These are phyloP conservation scores for Idris sp. DNA, from an alignment of 1,140 invertebrate genomes.

Conservation along the genomic window DNA sequence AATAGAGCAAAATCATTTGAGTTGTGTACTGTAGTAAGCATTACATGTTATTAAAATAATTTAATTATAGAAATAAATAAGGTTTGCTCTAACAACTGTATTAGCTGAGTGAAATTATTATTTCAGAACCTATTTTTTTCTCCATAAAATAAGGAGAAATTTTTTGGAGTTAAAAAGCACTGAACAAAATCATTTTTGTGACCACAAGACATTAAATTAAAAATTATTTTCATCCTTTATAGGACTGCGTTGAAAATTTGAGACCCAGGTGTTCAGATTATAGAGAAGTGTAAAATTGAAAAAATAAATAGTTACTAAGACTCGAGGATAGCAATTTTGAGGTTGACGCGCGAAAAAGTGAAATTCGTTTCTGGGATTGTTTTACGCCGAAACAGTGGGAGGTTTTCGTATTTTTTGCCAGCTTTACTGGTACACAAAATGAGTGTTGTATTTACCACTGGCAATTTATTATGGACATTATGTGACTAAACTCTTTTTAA, in stretches of 20 bases:
- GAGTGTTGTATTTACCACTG: conserved; percentile 15
- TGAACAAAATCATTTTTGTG: conserved; percentile 10
- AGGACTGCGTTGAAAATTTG: conserved; percentile 13
- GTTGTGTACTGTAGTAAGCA: conserved; percentile 17
- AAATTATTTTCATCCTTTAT: conserved; percentile 8
- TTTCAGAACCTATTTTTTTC: too few relatives aligned
- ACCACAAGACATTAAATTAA: conserved; percentile 19
- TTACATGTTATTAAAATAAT: conserved; percentile 43
- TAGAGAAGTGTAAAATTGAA: conserved; percentile 10
- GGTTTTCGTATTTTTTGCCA: conserved; percentile 7
- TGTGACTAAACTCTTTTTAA: conserved; percentile 14
- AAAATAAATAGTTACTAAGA: conserved; percentile 34
- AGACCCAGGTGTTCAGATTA: conserved; percentile 46
- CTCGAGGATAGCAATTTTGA: conserved; percentile 34
- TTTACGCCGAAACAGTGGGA: conserved; percentile 23
- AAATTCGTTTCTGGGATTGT: conserved; percentile 27
- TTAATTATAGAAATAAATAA: conserved; percentile 31
- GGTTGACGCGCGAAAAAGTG: conserved; percentile 25
- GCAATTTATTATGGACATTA: conserved; percentile 24
- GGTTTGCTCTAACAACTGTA: too few relatives aligned
- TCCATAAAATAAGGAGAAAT: too few relatives aligned
- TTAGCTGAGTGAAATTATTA: too few relatives aligned
- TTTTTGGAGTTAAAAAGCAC: too few relatives aligned
- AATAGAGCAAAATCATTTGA: conserved; percentile 39
- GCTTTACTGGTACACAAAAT: conserved; percentile 15